Conservation (phyloP, 2,797 vertebrate genomes). For the Anolis apletophallus region DNA sequence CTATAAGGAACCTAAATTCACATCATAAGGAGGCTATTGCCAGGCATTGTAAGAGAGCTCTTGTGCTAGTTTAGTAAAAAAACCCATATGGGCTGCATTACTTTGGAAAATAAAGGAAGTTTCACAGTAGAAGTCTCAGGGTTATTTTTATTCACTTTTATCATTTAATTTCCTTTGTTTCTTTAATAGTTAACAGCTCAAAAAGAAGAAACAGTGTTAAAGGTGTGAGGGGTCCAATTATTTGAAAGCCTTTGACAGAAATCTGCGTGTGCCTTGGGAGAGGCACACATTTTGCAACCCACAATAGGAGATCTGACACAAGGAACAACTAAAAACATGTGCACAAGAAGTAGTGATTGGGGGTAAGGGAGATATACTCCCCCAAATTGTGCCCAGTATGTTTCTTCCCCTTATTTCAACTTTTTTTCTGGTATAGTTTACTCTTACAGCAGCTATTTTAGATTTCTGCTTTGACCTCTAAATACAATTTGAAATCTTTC, state of each 20-base stretch:
- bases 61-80: constrained; percentile 38
- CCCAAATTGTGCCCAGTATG: neutral
- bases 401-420: constrained; percentile 39
- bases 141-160: constrained; percentile 48
- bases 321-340: constrained; percentile 34
- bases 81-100: constrained; percentile 41
- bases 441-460: neutral
- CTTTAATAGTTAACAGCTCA: constrained; percentile 41
- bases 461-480: constrained; percentile 19
- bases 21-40: constrained; percentile 43
- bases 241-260: constrained; percentile 49
- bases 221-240: constrained; percentile 40
- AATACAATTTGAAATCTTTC: constrained; percentile 16
- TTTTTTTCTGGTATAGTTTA: constrained; percentile 27
- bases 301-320: constrained; percentile 34
- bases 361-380: neutral
- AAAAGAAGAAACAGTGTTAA: constrained; percentile 23
- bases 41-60: constrained; percentile 26
- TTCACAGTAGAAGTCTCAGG: constrained; percentile 52
- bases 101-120: constrained; percentile 47
- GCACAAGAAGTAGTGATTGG: neutral
- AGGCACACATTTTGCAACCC: constrained; percentile 41
- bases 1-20: constrained; percentile 23
- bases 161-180: constrained; percentile 54
- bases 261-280: constrained; percentile 36